Conservation (phyloP, 2,797 vertebrate genomes). For the Alfaro cultratus region DNA sequence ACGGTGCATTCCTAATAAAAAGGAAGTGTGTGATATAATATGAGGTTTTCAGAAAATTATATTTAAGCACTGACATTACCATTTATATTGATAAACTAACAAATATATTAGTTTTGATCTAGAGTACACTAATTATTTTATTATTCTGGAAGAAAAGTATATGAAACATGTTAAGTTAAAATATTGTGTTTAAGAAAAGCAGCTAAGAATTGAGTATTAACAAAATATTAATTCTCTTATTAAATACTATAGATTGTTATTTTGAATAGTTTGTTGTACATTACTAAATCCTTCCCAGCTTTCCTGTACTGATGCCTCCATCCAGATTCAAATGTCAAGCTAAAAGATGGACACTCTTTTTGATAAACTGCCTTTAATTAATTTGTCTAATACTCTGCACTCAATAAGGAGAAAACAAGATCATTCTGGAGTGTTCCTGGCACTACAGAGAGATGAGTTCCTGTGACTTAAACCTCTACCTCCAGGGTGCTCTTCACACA, state of each 20-base stretch:
- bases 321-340: conserved; percentile 1
- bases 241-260: background rate
- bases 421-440: conserved; percentile 33
- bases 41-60: background rate
- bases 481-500: conserved; percentile 61
- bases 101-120: background rate
- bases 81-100: background rate
- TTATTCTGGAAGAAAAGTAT: background rate
- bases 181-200: background rate
- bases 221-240: background rate
- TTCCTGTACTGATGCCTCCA: background rate
- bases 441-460: conserved; percentile 41
- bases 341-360: background rate
- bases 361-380: conserved; percentile 32
- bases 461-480: conserved; percentile 58
- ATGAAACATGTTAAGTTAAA: background rate
- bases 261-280: conserved; percentile 3
- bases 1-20: too few species aligned
- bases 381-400: conserved; percentile 8
- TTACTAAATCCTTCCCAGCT: conserved; percentile 1
- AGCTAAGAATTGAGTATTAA: background rate
- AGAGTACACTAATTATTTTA: background rate
- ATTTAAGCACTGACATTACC: background rate
- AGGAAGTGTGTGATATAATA: background rate
- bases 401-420: conserved; percentile 18